Evolutionary conservation across 2,797 vertebrate genomes (phyloP).

Genomic region (Alfaro cultratus): DNA sequence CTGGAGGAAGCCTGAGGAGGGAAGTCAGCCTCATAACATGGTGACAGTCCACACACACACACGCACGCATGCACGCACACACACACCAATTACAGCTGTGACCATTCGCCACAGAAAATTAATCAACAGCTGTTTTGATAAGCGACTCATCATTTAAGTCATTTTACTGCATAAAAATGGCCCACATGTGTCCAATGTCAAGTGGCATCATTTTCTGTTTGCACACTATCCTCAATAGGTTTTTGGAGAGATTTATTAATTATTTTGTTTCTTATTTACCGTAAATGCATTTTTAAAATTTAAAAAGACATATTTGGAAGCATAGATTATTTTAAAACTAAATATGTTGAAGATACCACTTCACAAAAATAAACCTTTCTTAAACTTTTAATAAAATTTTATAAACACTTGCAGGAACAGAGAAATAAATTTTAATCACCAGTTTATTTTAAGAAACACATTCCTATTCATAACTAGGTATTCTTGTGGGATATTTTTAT

Average conservation of each 20-base stretch:
- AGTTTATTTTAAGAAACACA: not conserved
- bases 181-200: not conserved
- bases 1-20: slow-evolving; percentile 60
- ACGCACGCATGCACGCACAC: not conserved
- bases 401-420: not conserved
- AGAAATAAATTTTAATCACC: not conserved
- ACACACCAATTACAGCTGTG: slow-evolving; percentile 27
- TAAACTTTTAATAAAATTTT: not conserved
- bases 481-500: not conserved
- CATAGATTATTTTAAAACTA: not conserved
- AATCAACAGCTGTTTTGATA: slow-evolving; percentile 17
- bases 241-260: not conserved
- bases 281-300: not conserved
- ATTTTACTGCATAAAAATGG: not conserved
- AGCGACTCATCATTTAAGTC: slow-evolving; percentile 4
- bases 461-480: not conserved
- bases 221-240: not conserved
- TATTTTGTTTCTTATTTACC: not conserved
- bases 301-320: not conserved
- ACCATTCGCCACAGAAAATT: slow-evolving; percentile 24
- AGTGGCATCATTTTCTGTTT: not conserved
- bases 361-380: not conserved
- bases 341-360: not conserved
- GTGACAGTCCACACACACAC: slow-evolving; percentile 40
- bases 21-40: slow-evolving; percentile 2